Conservation (phyloP, 1,140 invertebrate genomes). For the Euura lappo region DNA sequence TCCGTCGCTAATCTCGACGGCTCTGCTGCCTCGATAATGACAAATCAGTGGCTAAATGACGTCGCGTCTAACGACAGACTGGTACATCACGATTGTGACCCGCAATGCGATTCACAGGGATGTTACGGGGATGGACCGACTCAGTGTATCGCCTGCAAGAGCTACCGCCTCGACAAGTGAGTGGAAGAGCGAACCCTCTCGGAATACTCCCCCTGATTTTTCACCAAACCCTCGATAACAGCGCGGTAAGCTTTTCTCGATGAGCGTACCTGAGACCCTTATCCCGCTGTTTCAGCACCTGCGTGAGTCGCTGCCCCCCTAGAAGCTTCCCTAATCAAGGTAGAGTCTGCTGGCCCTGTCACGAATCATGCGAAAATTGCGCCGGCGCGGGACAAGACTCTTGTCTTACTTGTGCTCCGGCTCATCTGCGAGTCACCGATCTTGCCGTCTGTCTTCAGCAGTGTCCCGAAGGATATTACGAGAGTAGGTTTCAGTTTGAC, state of each 20-base stretch:
- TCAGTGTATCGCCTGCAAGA: slow-evolving; percentile 80
- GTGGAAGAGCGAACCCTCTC: slow-evolving; percentile 35
- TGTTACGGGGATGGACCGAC: slow-evolving; percentile 83
- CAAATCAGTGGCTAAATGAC: slow-evolving; percentile 51
- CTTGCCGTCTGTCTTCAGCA: slow-evolving; percentile 81
- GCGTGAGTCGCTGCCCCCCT: slow-evolving; percentile 80
- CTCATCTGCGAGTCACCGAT: slow-evolving; percentile 78
- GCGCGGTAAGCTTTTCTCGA: no score
- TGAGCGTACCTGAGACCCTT: slow-evolving; percentile 25
- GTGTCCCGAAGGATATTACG: slow-evolving; percentile 86
- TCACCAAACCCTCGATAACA: background rate
- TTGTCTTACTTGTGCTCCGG: slow-evolving; percentile 80
- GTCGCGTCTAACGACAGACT: slow-evolving; percentile 53
- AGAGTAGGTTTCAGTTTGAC: slow-evolving; percentile 64
- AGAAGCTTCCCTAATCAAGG: slow-evolving; percentile 79
- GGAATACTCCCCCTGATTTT: background rate
- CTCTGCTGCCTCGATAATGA: slow-evolving; percentile 53
- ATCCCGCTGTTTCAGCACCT: slow-evolving; percentile 63
- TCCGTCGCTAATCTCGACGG: slow-evolving; percentile 74
- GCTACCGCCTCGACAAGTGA: slow-evolving; percentile 81
- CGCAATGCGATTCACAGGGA: slow-evolving; percentile 80
- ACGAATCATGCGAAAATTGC: slow-evolving; percentile 84
- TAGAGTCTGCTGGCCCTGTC: slow-evolving; percentile 80
- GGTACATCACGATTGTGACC: slow-evolving; percentile 78
- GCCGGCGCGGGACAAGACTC: slow-evolving; percentile 83